phyloP scores from a whole-genome alignment of 2,113 vertebrate genomes.

The Corythaixoides concolor region DNA sequence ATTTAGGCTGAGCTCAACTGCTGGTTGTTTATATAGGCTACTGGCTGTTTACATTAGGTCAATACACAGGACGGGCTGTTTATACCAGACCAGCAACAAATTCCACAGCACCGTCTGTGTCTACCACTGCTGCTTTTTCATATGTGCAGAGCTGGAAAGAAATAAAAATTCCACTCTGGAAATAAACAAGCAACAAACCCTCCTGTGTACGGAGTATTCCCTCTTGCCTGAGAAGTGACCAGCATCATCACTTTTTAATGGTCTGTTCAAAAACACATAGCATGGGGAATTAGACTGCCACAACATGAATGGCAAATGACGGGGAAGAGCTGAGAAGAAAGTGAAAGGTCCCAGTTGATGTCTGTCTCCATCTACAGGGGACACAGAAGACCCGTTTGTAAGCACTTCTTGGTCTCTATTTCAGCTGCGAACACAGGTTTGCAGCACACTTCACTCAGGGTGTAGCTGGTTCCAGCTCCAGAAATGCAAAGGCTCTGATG shows the following conservation, averaged over 20 bases:
- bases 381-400: not conserved
- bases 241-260: not conserved
- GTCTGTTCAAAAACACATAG: not conserved
- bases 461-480: not conserved
- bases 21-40: slow-evolving; percentile 66
- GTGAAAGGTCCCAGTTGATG: not conserved
- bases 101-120: slow-evolving; percentile 4
- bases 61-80: slow-evolving; percentile 54
- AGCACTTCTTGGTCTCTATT: not conserved
- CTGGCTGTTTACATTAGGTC: slow-evolving; percentile 65
- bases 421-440: not conserved
- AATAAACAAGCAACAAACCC: not conserved
- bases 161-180: not conserved
- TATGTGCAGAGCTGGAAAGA: not conserved
- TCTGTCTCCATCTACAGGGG: slow-evolving; percentile 14
- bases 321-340: not conserved
- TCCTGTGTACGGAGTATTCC: not conserved
- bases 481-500: not conserved
- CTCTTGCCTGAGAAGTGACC: not conserved
- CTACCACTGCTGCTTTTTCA: not conserved
- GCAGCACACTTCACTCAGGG: not conserved
- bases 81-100: slow-evolving; percentile 48
- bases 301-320: not conserved
- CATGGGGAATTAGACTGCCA: not conserved
- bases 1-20: slow-evolving; percentile 34